phyloP scores from a whole-genome alignment of 2,888 invertebrate genomes.

The Sericinus montela region DNA sequence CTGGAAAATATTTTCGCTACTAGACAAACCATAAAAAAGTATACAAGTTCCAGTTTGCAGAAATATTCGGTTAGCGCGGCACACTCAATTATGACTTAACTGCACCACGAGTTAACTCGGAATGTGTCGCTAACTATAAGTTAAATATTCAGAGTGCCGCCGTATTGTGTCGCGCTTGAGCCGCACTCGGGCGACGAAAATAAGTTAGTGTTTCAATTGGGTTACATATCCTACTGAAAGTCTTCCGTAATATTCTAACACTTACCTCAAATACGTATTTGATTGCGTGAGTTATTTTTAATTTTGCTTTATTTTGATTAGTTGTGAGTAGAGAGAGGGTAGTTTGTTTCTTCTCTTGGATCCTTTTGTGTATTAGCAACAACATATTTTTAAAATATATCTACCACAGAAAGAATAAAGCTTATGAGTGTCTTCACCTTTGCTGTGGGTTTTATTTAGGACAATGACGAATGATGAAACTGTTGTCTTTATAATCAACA shows the following conservation, averaged over 20 bases:
- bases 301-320: background rate
- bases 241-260: background rate
- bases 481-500: no score
- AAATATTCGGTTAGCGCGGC: constrained; percentile 35
- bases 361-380: no score
- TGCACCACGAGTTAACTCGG: constrained; percentile 44
- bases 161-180: constrained; percentile 33
- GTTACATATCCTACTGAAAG: constrained; percentile 17
- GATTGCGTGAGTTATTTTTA: background rate
- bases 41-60: constrained; percentile 7
- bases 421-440: no score
- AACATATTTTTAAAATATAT: no score
- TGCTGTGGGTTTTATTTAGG: no score
- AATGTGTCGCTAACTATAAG: constrained; percentile 49
- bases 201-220: constrained; percentile 28
- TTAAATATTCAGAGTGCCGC: constrained; percentile 49
- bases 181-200: constrained; percentile 22
- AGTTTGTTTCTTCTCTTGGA: no score
- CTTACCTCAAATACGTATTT: background rate
- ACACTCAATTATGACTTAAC: constrained; percentile 54
- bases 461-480: no score
- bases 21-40: background rate
- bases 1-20: no score
- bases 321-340: no score
- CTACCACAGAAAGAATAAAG: no score